Percentiles rank a stretch among this genome's conserved stretches.
phyloP scores from a whole-genome alignment of 2,113 vertebrate species.

The Nerophis ophidion region DNA sequence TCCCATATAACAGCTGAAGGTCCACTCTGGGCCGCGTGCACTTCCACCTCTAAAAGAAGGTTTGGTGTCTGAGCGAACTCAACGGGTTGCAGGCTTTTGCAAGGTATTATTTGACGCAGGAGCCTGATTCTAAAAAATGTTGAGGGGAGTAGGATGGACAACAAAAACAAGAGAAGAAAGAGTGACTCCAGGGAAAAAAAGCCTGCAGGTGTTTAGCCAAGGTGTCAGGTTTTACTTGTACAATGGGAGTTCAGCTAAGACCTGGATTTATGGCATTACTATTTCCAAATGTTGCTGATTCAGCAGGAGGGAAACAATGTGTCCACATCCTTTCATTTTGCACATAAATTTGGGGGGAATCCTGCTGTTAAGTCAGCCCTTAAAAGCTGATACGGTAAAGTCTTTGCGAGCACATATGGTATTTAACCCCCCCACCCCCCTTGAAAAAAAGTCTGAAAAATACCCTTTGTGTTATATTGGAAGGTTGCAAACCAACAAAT shows the following conservation, averaged over 20 bases:
- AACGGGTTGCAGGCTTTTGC: not conserved
- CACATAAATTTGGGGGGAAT: constrained; percentile 24
- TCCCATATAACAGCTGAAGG: constrained; percentile 32
- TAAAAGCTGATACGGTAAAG: not conserved
- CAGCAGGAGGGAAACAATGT: constrained; percentile 36
- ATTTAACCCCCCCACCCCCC: no score
- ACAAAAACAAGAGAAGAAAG: constrained; percentile 20
- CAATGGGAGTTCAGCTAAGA: constrained; percentile 41
- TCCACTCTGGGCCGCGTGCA: not conserved
- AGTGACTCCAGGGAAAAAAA: constrained; percentile 18
- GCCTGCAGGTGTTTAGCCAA: constrained; percentile 46
- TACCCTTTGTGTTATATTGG: no score
- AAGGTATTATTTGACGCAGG: constrained; percentile 7
- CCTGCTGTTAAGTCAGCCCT: not conserved
- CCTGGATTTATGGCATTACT: constrained; percentile 43
- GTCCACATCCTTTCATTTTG: constrained; percentile 16
- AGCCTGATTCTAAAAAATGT: constrained; percentile 16
- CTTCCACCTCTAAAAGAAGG: no score
- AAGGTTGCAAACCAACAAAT: not conserved
- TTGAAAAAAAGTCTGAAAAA: not conserved
- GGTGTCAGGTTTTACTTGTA: constrained; percentile 43
- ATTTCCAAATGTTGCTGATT: constrained; percentile 50
- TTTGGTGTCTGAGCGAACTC: not conserved
- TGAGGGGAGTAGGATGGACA: constrained; percentile 1
- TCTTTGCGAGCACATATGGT: not conserved